These are phyloP conservation scores for Cepaea hortensis DNA, from an alignment of 2,888 invertebrate species.

Conservation along the genomic window DNA sequence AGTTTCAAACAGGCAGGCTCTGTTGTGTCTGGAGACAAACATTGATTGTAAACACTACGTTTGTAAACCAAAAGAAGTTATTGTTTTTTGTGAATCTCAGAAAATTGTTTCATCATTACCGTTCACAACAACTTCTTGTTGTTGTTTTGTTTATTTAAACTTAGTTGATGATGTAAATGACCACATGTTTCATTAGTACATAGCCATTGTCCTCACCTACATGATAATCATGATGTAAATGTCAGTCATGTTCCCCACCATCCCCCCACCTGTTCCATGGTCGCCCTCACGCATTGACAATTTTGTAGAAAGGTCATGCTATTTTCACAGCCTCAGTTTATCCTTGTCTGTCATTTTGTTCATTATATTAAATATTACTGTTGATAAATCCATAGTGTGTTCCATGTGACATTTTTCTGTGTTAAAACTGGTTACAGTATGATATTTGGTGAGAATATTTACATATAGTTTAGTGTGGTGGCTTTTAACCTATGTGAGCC, in stretches of 20 bases:
- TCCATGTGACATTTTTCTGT: too few relatives aligned
- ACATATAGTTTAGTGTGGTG: too few relatives aligned
- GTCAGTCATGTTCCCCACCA: not conserved
- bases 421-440: too few relatives aligned
- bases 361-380: constrained; percentile 42
- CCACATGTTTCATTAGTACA: not conserved
- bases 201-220: not conserved
- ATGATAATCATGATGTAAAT: constrained; percentile 21
- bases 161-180: not conserved
- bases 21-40: constrained; percentile 12
- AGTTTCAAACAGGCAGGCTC: constrained; percentile 19
- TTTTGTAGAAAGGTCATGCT: constrained; percentile 33
- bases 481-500: too few relatives aligned
- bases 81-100: constrained; percentile 25
- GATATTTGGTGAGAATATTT: too few relatives aligned
- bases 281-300: constrained; percentile 7
- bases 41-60: not conserved
- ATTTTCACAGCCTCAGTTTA: constrained; percentile 34
- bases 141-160: not conserved
- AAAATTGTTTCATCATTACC: not conserved
- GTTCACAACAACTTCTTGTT: not conserved
- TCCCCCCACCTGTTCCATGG: not conserved
- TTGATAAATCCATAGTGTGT: constrained; percentile 15
- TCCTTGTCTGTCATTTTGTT: constrained; percentile 31
- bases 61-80: constrained; percentile 24